Evolutionary conservation across 2,888 invertebrate genomes (phyloP), one percentile per base, ranked within the genome.

Genomic region (Marasmarcha lunaedactyla): DNA sequence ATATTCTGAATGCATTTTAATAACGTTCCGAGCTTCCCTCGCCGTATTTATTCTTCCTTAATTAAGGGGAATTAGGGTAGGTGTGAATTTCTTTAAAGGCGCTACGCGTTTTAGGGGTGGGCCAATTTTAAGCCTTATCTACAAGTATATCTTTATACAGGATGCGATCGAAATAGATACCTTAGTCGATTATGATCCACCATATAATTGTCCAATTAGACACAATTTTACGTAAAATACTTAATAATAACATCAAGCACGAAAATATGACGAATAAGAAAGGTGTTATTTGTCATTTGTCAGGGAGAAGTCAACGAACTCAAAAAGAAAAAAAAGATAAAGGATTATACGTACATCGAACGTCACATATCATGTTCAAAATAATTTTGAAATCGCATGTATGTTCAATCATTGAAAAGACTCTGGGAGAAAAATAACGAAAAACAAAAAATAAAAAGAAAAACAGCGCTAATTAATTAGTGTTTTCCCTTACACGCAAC

Each of bases 131-230:
- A 42, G 41, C 44, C 48, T 71, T 73, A 76, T 78, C 76, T 57
- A 41, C 48, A 56, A 46, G 49, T 52, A 66, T 71, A 77, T 77
- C 74, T 72, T 52, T 52, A 65, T 52, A 61, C 71, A 71, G 71
- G 71, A 73, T 66, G 71, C 58, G 68, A 66, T 58, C 56, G 62
- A 55, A 60, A 68, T 71, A 72, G 68, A 67, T 67, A 60, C 61
- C 60, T 52, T 59, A 54, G 53, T 51, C 52, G 48, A 57, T 51
- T 55, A 48, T 46, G 69, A 67, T 63, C 59, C 65, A 66, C 64
- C 70, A 60, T 72, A 71, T 79, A 78, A 81, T 79, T 73, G 77
- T 70, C 78, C 74, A 79, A 79, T 81, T 81, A 77, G 59, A 57
- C 63, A 63, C 57, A 71, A 71, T 74, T 76, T 70, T 71, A 78